Base-by-base conservation (phyloP, 2,888 invertebrate species). In the Odiellus spinosus region DNA sequence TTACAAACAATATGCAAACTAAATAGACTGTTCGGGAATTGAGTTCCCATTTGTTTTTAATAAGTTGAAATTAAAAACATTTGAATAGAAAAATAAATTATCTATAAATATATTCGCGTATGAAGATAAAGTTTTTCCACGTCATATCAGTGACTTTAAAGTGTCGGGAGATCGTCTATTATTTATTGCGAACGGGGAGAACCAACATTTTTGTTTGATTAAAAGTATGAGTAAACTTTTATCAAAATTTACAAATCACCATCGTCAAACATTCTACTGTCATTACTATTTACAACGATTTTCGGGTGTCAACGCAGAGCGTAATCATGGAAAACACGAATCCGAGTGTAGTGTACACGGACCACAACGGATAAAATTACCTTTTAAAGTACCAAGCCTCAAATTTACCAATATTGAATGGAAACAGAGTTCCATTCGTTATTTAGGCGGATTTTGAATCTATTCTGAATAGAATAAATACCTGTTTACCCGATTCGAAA, bases 391-490 rank as follows among this genome's bases (percentile, higher is more conserved):
- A 5, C 35, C 35, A 34, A 26, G 15, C 12, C 20, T 45, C 3
- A 12, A 35, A 6, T 45, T 45, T 18, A 14, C 34, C 1, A 40
- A 48, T 6, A n/a, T n/a, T 4, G 2, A 34, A 1, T 48, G 18
- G 14, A 19, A 48, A 17, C 17, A 35, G n/a, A 10, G 18, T 47
- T 2, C 43, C 47, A 2, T 43, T 19, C 19, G 33, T 35, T 21
- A 48, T 42, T 6, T 42, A 26, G 20, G 44, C 45, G 2, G 45
- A 45, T 33, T 48, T 48, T 34, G 42, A 48, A 42, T 48, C 26
- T 10, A 6, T 42, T 5, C n/a, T 45, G 12, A n/a, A 18, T 11
- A 32, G 21, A 44, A 14, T 33, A 5, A 11, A 38, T 6, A 20
- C 40, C 8, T 47, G 40, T 40, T 20, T 26, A 11, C 38, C 33